Percentiles rank a stretch among this genome's conserved stretches.
Conservation (phyloP, 2,888 invertebrate species). For the Eupithecia exiguata region DNA sequence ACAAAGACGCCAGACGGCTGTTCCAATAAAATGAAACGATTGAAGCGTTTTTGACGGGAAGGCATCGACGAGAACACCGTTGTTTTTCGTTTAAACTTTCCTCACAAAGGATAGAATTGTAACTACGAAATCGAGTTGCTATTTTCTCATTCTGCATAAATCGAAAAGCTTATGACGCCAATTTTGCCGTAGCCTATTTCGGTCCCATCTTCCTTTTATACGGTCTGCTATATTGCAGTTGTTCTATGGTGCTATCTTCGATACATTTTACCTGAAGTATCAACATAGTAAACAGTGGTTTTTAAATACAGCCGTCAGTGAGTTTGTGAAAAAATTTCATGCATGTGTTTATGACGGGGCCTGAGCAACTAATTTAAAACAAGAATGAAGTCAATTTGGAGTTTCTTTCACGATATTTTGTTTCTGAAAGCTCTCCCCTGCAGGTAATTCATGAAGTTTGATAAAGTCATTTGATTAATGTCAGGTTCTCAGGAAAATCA, state of each 20-base stretch:
- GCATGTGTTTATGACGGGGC: conserved; percentile 34
- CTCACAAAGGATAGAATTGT: conserved; percentile 48
- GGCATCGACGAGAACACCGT: conserved; percentile 55
- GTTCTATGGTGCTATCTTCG: conserved; percentile 32
- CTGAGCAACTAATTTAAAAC: conserved; percentile 48
- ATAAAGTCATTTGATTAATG: conserved; percentile 55
- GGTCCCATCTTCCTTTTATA: conserved; percentile 43
- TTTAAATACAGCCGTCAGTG: not conserved
- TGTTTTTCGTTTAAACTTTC: conserved; percentile 57
- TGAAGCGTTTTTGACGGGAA: conserved; percentile 75
- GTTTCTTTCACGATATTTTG: conserved; percentile 52
- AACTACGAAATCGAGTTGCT: conserved; percentile 59
- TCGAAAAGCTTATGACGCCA: conserved; percentile 53
- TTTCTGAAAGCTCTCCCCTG: conserved; percentile 50
- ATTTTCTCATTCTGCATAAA: conserved; percentile 56
- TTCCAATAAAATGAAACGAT: conserved; percentile 76
- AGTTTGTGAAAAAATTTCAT: conserved; percentile 24
- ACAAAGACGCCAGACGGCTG: conserved; percentile 75
- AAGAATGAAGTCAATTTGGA: conserved; percentile 49
- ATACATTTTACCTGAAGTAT: not conserved
- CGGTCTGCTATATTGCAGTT: conserved; percentile 37
- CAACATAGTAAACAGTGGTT: not conserved
- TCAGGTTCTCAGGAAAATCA: conserved; percentile 46
- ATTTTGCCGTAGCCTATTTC: conserved; percentile 48
- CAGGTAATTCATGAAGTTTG: conserved; percentile 54